Evolutionary conservation across 1,140 invertebrate genomes (phyloP).

Genomic region (Bombus difficillimus): DNA sequence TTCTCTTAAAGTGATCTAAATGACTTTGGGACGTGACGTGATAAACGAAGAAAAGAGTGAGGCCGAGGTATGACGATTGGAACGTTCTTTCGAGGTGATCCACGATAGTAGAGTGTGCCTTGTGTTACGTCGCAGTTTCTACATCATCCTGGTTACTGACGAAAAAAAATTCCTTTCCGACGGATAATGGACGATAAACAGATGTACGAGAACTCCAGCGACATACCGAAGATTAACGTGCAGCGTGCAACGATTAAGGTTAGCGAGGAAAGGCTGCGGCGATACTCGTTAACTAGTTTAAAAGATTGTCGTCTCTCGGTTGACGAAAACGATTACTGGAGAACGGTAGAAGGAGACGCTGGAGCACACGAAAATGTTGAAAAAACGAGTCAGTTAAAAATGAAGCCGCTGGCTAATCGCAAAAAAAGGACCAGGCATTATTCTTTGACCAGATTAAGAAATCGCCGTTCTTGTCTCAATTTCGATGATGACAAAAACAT

Average conservation of each 20-base stretch:
- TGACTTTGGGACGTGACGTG: slow-evolving; percentile 62
- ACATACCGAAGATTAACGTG: neutral
- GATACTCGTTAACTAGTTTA: slow-evolving; percentile 34
- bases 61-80: slow-evolving; percentile 53
- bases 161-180: neutral
- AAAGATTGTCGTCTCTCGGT: slow-evolving; percentile 23
- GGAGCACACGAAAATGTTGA: neutral
- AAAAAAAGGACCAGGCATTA: slow-evolving; percentile 28
- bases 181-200: slow-evolving; percentile 20
- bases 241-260: neutral
- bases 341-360: neutral
- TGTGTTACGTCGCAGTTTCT: slow-evolving; percentile 42
- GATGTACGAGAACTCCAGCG: neutral
- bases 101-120: slow-evolving; percentile 33
- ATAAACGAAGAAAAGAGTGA: slow-evolving; percentile 55
- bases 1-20: slow-evolving; percentile 64
- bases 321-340: slow-evolving; percentile 32
- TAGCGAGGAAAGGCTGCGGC: neutral
- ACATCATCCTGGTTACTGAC: neutral
- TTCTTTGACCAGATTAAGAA: slow-evolving; percentile 25
- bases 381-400: neutral
- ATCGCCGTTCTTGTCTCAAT: slow-evolving; percentile 9
- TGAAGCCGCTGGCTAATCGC: slow-evolving; percentile 11
- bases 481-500: slow-evolving; percentile 28
- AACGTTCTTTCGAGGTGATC: slow-evolving; percentile 47